Conservation (phyloP, 1,140 invertebrate species). For the Apolygus lucorum region DNA sequence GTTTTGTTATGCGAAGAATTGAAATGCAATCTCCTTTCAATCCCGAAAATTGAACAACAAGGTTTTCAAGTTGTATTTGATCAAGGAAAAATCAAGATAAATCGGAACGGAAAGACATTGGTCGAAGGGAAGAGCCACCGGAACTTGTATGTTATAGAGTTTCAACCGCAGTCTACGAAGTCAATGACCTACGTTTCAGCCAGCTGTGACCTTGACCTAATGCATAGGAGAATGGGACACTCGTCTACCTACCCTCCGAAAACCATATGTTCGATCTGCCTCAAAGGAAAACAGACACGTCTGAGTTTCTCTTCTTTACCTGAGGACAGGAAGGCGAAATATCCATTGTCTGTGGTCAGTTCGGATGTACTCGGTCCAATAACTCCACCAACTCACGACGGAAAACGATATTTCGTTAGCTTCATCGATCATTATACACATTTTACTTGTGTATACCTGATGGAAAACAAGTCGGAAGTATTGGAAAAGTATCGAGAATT, state of each 20-base stretch:
- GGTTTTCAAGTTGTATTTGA: too few relatives aligned
- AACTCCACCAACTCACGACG: not conserved
- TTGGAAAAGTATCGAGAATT: not conserved
- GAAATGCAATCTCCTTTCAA: too few relatives aligned
- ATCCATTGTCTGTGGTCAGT: not conserved
- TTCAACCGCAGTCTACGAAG: too few relatives aligned
- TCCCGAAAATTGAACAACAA: too few relatives aligned
- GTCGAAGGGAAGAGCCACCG: too few relatives aligned
- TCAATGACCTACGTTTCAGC: too few relatives aligned
- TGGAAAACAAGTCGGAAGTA: not conserved
- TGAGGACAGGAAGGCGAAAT: not conserved
- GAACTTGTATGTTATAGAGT: too few relatives aligned
- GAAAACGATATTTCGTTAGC: not conserved
- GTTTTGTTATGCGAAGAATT: too few relatives aligned
- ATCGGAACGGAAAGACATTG: too few relatives aligned
- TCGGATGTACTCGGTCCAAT: not conserved
- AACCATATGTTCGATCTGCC: not conserved
- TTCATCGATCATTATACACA: too few relatives aligned
- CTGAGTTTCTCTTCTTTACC: not conserved
- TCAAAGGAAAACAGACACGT: not conserved
- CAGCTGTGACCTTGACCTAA: not conserved
- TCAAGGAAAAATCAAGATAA: too few relatives aligned
- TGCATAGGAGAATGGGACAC: not conserved
- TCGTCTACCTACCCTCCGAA: not conserved
- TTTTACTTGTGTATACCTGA: not conserved